Evolutionary conservation across 2,797 vertebrate genomes (phyloP).

Genomic region (Enteromius paludinosus): DNA sequence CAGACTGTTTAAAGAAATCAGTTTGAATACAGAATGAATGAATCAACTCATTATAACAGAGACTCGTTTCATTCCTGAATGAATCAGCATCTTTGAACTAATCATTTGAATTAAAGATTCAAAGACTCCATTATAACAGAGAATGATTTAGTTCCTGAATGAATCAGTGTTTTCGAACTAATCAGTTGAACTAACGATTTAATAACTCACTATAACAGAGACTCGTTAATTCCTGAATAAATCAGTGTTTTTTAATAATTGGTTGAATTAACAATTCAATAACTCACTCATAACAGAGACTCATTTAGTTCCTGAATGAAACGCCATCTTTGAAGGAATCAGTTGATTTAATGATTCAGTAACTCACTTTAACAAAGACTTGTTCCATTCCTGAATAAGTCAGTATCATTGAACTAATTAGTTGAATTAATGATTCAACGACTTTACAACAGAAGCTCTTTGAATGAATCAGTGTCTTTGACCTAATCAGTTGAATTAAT

Average conservation of each 20-base stretch:
- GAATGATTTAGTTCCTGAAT: background rate
- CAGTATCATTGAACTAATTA: background rate
- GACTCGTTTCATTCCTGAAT: background rate
- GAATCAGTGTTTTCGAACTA: background rate
- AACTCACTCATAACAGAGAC: background rate
- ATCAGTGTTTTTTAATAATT: no score
- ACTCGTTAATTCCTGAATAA: no score
- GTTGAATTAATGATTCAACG: background rate
- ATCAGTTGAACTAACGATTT: background rate
- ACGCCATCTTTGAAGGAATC: background rate
- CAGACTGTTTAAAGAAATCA: background rate
- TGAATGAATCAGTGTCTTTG: background rate
- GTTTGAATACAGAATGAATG: background rate
- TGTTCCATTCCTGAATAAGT: background rate
- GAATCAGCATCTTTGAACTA: background rate
- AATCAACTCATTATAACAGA: background rate
- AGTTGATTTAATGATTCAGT: background rate
- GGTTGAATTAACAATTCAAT: background rate
- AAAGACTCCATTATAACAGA: background rate
- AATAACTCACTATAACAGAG: no score
- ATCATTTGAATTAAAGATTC: background rate
- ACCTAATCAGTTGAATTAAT: background rate
- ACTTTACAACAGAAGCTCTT: background rate
- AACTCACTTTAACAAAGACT: background rate
- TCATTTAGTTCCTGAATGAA: background rate